Evolutionary conservation across 2,113 vertebrate genomes (phyloP), one percentile per base, ranked within the genome.

Genomic region (Girardinichthys multiradiatus): DNA sequence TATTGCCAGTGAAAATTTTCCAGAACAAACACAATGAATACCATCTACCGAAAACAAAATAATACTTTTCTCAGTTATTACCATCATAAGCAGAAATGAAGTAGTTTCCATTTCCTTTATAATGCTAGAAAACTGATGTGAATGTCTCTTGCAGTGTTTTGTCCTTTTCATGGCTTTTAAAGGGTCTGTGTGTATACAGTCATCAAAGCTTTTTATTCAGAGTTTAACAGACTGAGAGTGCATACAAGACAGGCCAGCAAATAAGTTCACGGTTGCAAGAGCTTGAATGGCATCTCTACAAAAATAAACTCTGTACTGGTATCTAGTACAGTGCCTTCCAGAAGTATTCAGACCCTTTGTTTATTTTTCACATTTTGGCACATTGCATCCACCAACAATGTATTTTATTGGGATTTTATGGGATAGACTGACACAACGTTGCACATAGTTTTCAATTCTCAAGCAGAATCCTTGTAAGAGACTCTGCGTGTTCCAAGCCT

Each of bases 401-500:
- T 35, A 35, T 35, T 7, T 35, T 35, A 35, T 7, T 35, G 35
- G 35, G 35, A 10, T 35, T 35, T 35, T 35, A 35, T 35, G 5
- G 5, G 10, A 35, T 35, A 35, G 35, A n/a, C n/a, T n/a, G n/a
- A n/a, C n/a, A n/a, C n/a, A n/a, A n/a, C n/a, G n/a, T n/a, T n/a
- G n/a, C n/a, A n/a, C n/a, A n/a, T n/a, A n/a, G 75, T 90, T 89
- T 87, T 82, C 84, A 79, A 77, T 90, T 86, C 72, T 74, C 73
- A 64, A 70, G 64, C 61, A 86, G 72, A 59, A 62, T 74, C 74
- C 54, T 57, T 66, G 65, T 84, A 81, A 87, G 69, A 89, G 57
- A 65, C 28, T 3, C 24, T 71, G 37, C 74, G n/a, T 51, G 74
- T 74, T 68, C 63, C 37, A 45, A 62, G 75, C 68, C 61, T 86